phyloP scores from a whole-genome alignment of 1,140 invertebrate species.

The Orius insidiosus region DNA sequence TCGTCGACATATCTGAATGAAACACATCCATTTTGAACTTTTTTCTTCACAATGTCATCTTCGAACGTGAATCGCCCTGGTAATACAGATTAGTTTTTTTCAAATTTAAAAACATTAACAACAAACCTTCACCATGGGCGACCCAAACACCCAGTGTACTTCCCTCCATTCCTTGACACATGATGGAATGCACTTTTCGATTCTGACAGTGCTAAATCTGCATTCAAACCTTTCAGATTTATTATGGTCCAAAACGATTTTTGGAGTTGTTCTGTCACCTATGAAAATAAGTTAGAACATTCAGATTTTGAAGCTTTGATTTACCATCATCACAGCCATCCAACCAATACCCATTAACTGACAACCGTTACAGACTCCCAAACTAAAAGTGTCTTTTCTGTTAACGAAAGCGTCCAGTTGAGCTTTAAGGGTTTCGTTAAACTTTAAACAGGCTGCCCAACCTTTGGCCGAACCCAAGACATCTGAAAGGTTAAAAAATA shows the following conservation, averaged over 20 bases:
- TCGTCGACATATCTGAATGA: conserved; percentile 76
- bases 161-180: conserved; percentile 73
- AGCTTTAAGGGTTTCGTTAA: conserved; percentile 40
- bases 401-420: conserved; percentile 57
- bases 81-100: conserved; percentile 10
- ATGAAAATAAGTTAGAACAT: conserved; percentile 6
- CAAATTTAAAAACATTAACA: conserved; percentile 1
- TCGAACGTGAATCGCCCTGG: conserved; percentile 38
- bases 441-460: conserved; percentile 84
- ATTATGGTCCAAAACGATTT: conserved; percentile 71
- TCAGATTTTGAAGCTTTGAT: not conserved
- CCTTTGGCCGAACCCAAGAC: conserved; percentile 93
- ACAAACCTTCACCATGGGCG: conserved; percentile 88
- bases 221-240: conserved; percentile 80
- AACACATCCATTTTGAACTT: conserved; percentile 45
- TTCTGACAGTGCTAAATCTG: conserved; percentile 68
- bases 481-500: conserved; percentile 37
- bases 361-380: conserved; percentile 96
- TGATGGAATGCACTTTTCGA: conserved; percentile 56
- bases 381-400: conserved; percentile 73
- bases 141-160: conserved; percentile 83
- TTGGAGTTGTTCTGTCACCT: conserved; percentile 26
- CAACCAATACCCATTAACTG: conserved; percentile 75
- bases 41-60: conserved; percentile 30
- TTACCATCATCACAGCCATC: too few relatives aligned